Base-by-base conservation (phyloP, 64 coral and sea anemone genomes). In the Platygyra sinensis region DNA sequence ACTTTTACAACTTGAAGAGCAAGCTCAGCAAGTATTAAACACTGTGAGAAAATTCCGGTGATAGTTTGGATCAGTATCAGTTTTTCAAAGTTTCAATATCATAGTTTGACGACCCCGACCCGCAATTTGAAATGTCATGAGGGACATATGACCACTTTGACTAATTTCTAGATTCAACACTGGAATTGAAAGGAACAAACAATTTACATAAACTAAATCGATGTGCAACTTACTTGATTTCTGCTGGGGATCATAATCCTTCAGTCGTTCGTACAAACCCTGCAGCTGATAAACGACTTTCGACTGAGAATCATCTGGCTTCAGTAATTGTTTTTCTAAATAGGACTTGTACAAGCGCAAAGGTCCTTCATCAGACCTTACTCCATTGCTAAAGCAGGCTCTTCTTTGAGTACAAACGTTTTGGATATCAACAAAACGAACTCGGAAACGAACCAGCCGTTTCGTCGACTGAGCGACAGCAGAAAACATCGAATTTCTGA, bases 311-410 rank as follows among this genome's bases (percentile, higher is more conserved):
- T 86, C 74, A 46, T 92, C 83, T 0, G 90, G 90, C 71, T 87
- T 87, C 11, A 92, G 59, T 16, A 87, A 49, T 72, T 79, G 60
- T 72, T 54, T 77, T 77, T 87, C 60, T 15, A 92, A 52, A 71
- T 92, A 79, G 25, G 83, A 87, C 10, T 80, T 92, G 90, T 92
- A 92, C 10, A 87, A 60, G 24, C 46, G 33, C 27, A 92, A 71
- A 72, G 90, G 90, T 62, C 90, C 83, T 85, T 85, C 81, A 50
- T 71, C 5, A 71, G 63, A 85, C 15, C 24, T 67, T 0, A 42
- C n/a, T 85, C 16, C 39, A 28, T 72, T 24, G 24, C 81, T 85
- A 50, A 16, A 85, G 31, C 32, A 72, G 50, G 81, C 20, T 46
- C 64, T 85, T 27, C 36, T 72, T 5, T 24, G 10, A 6, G 22